Base-by-base conservation (phyloP, 2,113 vertebrate species). In the Burhinus oedicnemus region DNA sequence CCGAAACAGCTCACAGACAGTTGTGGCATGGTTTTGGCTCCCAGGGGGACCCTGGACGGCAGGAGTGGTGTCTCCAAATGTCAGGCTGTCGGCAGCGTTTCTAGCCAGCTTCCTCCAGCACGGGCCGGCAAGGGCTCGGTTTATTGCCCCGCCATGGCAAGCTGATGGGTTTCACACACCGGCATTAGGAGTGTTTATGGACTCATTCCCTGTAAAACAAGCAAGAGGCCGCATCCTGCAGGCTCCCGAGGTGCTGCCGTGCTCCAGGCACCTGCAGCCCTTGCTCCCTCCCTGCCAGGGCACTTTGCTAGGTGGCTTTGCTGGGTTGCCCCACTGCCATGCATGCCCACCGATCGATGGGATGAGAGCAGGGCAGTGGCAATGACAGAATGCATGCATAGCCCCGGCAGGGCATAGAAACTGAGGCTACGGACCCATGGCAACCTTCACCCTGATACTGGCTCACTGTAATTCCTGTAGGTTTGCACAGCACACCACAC, bases 131-230 rank as follows among this genome's bases (percentile, higher is more conserved):
- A 10, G 36, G 22, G 15, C 32, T 66, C 3, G 0, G 44, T 69
- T 84, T 61, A 64, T 23, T 47, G 30, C 54, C 36, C 49, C 0
- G 0, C 40, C 0, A 0, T 7, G 8, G 47, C 14, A 2, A 0
- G 0, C 75, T 47, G 79, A 77, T 17, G 64, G 36, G 21, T 74
- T 86, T 83, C 5, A 2, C 54, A 66, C 62, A 6, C 26, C 0
- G 0, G 45, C 27, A 16, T 74, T 49, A 66, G 34, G 26, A 38
- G 60, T 60, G 84, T 93, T 93, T 74, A 85, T 66, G 57, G 80
- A 61, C 75, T 82, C 0, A 0, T 34, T 87, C 52, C 47, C 52
- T 64, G 69, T 72, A 91, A 94, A 95, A 60, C 0, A 3, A 79
- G 6, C 18, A 40, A 52, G n/a, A 87, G 36, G 20, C 57, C 6